Conservation (phyloP, 1,140 invertebrate species). For the Drosophila pseudoananassae region DNA sequence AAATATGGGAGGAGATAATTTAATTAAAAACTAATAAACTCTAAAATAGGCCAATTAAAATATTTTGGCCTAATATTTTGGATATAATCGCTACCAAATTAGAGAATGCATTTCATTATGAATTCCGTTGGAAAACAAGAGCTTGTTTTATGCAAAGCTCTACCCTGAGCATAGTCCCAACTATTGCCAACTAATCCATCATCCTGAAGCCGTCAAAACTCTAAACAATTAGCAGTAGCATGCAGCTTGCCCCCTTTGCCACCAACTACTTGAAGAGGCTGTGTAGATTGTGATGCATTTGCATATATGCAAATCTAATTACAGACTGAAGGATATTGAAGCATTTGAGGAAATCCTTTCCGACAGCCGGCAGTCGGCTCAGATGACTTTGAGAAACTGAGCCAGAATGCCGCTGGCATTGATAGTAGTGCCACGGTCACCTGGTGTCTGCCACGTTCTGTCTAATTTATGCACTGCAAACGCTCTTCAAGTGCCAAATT, state of each 20-base stretch:
- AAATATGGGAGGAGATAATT: background rate
- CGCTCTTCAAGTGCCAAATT: constrained; percentile 59
- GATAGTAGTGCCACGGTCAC: constrained; percentile 27
- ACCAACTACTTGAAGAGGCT: constrained; percentile 5
- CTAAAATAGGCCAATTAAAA: background rate
- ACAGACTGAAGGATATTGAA: constrained; percentile 20
- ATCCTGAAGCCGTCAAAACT: constrained; percentile 1
- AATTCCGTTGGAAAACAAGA: background rate
- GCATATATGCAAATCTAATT: constrained; percentile 49
- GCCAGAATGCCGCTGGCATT: constrained; percentile 21
- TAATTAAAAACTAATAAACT: background rate
- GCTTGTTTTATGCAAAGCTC: no score
- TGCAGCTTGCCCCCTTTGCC: background rate
- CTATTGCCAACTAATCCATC: background rate
- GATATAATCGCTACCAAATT: background rate
- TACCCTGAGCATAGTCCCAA: no score
- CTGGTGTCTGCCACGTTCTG: constrained; percentile 46
- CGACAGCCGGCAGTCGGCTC: constrained; percentile 15
- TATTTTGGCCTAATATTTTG: no score
- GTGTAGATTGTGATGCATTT: constrained; percentile 10
- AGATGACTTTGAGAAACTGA: constrained; percentile 16
- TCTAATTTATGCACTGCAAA: constrained; percentile 62
- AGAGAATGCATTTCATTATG: background rate
- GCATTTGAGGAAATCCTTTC: background rate
- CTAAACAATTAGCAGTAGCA: constrained; percentile 23